Conservation (phyloP, 1,140 invertebrate species). For the Pachypsylla venusta region DNA sequence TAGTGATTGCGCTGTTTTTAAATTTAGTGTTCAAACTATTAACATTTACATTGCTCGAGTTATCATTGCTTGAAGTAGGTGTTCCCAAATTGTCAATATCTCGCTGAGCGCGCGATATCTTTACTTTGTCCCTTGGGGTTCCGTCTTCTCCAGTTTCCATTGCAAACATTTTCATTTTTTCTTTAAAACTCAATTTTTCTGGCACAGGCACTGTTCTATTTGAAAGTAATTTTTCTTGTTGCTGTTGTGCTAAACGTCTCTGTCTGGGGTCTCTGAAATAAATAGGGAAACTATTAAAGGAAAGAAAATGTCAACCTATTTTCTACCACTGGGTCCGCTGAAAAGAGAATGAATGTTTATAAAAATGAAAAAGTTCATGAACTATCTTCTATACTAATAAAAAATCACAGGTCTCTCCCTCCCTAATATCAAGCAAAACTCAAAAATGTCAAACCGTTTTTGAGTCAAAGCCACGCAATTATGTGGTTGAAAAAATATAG, state of each 20-base stretch:
- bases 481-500: too few species aligned
- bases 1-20: neutral
- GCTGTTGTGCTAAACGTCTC: slow-evolving; percentile 58
- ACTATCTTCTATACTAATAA: too few species aligned
- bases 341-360: too few species aligned
- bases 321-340: too few species aligned
- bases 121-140: slow-evolving; percentile 80
- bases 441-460: too few species aligned
- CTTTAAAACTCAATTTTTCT: slow-evolving; percentile 81
- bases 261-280: slow-evolving; percentile 59
- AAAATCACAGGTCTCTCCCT: too few species aligned
- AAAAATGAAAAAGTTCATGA: too few species aligned
- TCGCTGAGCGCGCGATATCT: slow-evolving; percentile 79
- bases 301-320: slow-evolving; percentile 14
- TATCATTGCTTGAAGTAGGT: slow-evolving; percentile 33
- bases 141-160: slow-evolving; percentile 75
- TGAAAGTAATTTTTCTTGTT: slow-evolving; percentile 49
- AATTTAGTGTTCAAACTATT: neutral
- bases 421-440: too few species aligned
- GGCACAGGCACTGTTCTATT: slow-evolving; percentile 51
- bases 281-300: neutral
- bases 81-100: slow-evolving; percentile 62
- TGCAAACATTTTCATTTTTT: slow-evolving; percentile 96
- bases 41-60: slow-evolving; percentile 16
- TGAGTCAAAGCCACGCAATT: too few species aligned